Evolutionary conservation across 1,140 invertebrate genomes (phyloP).

Genomic region (Spodoptera litura): DNA sequence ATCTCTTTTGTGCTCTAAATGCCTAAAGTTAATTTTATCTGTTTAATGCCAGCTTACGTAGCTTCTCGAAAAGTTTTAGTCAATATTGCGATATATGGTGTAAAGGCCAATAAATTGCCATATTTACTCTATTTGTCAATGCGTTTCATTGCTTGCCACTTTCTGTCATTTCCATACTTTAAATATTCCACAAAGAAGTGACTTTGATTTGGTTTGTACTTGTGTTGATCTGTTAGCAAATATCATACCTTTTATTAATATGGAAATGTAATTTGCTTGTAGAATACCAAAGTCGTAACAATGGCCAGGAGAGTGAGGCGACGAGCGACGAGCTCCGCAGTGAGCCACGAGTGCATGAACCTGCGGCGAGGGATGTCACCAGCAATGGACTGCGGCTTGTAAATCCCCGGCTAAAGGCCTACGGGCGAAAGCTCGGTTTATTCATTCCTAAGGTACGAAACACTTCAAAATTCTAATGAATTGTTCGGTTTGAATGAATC

Average conservation of each 20-base stretch:
- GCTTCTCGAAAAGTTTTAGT: not conserved
- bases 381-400: slow-evolving; percentile 65
- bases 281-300: slow-evolving; percentile 55
- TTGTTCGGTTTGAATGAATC: not conserved
- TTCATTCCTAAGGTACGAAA: slow-evolving; percentile 82
- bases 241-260: not conserved
- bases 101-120: not conserved
- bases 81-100: too few species aligned
- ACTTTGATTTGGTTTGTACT: not conserved
- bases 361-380: slow-evolving; percentile 51
- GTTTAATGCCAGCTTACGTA: not conserved
- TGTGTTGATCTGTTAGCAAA: slow-evolving; percentile 7
- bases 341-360: slow-evolving; percentile 50
- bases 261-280: slow-evolving; percentile 20
- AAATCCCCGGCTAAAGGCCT: slow-evolving; percentile 74
- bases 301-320: slow-evolving; percentile 59
- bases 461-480: slow-evolving; percentile 4
- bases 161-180: not conserved
- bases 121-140: not conserved
- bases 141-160: not conserved
- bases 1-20: not conserved
- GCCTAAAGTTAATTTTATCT: not conserved
- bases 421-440: slow-evolving; percentile 79
- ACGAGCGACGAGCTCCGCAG: slow-evolving; percentile 49
- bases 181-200: too few species aligned